A percentile compares a stretch with the other conserved stretches of the same genome.
phyloP scores from a whole-genome alignment of 2,797 vertebrate species.

The Lophius americanus region DNA sequence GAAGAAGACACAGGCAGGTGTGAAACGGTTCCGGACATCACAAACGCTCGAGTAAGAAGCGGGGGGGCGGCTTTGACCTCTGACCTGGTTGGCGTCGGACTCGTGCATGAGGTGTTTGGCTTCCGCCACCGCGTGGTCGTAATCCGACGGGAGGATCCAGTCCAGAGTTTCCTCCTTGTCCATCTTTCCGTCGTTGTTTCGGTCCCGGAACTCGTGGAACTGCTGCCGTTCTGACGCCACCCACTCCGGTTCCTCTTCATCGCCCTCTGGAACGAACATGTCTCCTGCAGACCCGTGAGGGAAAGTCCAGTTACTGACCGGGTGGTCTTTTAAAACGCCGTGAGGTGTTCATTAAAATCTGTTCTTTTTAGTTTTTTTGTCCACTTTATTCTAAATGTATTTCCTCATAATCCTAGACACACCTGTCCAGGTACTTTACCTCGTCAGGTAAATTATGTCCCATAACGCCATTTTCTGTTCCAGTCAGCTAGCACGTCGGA shows the following conservation, averaged over 20 bases:
- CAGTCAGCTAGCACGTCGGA: too few relatives aligned
- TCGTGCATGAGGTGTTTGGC: constrained; percentile 91
- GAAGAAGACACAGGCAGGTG: constrained; percentile 15
- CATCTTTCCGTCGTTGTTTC: constrained; percentile 94
- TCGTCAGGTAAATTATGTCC: too few relatives aligned
- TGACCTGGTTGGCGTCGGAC: constrained; percentile 89
- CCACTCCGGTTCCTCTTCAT: constrained; percentile 89
- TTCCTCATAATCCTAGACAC: too few relatives aligned
- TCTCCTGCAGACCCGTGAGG: constrained; percentile 79
- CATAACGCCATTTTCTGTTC: too few relatives aligned
- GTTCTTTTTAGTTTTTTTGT: too few relatives aligned
- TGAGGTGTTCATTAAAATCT: too few relatives aligned
- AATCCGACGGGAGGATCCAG: constrained; percentile 93
- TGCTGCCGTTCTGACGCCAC: constrained; percentile 90
- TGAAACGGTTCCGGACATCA: not conserved
- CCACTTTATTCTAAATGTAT: too few relatives aligned
- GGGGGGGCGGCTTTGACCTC: too few relatives aligned
- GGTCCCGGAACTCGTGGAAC: constrained; percentile 91
- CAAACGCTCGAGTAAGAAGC: too few relatives aligned
- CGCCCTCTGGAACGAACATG: constrained; percentile 87
- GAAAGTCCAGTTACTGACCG: too few relatives aligned
- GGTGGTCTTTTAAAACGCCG: too few relatives aligned
- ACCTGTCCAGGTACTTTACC: too few relatives aligned
- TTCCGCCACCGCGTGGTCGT: constrained; percentile 90
- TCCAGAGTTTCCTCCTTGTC: constrained; percentile 92